phyloP scores from a whole-genome alignment of 2,888 invertebrate species.

The Drosophila paramelanica region DNA sequence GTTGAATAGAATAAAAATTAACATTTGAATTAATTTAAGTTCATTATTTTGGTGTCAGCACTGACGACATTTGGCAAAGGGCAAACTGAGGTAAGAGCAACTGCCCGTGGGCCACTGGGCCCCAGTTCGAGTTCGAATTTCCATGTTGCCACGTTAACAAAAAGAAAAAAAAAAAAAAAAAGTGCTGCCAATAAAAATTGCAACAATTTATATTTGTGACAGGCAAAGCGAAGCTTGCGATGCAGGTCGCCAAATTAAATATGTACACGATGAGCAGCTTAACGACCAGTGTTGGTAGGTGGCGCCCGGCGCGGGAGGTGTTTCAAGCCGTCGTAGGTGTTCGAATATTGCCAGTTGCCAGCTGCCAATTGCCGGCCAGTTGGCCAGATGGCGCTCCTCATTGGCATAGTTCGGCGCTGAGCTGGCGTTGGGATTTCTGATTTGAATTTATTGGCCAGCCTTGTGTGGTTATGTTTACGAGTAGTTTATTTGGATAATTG shows the following conservation, averaged over 20 bases:
- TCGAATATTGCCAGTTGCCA: neutral
- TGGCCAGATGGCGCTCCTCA: conserved; percentile 60
- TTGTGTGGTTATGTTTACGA: conserved; percentile 35
- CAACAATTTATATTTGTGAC: conserved; percentile 78
- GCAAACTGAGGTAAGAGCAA: conserved; percentile 19
- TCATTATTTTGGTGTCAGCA: conserved; percentile 8
- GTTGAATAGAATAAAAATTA: neutral
- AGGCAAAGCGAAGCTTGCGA: conserved; percentile 63
- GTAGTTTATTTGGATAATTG: conserved; percentile 65
- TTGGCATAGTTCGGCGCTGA: conserved; percentile 61
- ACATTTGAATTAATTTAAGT: conserved; percentile 11
- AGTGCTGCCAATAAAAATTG: conserved; percentile 58
- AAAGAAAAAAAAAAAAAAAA: conserved; percentile 6
- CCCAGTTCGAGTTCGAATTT: conserved; percentile 32
- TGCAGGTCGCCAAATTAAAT: conserved; percentile 50
- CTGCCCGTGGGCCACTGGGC: conserved; percentile 11
- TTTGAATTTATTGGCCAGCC: conserved; percentile 61
- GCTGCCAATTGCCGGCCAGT: conserved; percentile 10
- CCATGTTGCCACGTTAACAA: conserved; percentile 22
- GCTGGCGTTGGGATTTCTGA: conserved; percentile 49
- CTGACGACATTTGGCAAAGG: conserved; percentile 44
- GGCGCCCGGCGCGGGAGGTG: conserved; percentile 11
- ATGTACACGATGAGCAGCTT: conserved; percentile 37
- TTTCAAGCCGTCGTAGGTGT: conserved; percentile 3
- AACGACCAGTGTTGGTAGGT: conserved; percentile 25